Percentiles rank a stretch among this genome's conserved stretches.
These are phyloP conservation scores for Maconellicoccus hirsutus DNA, from an alignment of 1,140 invertebrate species.

Conservation along the genomic window DNA sequence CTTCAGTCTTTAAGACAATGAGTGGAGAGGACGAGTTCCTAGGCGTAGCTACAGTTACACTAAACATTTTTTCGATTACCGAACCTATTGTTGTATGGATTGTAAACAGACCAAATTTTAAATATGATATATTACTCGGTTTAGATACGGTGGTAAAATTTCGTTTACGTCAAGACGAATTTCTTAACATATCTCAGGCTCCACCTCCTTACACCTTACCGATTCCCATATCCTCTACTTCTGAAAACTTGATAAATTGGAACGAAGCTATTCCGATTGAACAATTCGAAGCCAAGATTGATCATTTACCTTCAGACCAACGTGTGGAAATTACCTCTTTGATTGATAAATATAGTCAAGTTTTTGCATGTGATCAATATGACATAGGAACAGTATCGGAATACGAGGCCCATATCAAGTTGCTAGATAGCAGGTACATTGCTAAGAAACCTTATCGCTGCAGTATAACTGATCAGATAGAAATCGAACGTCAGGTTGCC, in stretches of 20 bases:
- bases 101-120: no score
- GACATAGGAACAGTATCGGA: conserved; percentile 29
- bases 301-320: no score
- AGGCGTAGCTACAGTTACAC: no score
- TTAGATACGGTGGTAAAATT: no score
- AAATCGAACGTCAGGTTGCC: conserved; percentile 33
- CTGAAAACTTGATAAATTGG: not conserved
- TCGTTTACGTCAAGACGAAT: not conserved
- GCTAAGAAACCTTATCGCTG: conserved; percentile 33
- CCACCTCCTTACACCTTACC: no score
- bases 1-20: no score
- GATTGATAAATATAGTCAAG: conserved; percentile 30
- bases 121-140: no score
- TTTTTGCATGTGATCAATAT: conserved; percentile 32
- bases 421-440: conserved; percentile 32
- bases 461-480: conserved; percentile 33
- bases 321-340: not conserved
- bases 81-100: no score
- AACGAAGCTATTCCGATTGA: not conserved
- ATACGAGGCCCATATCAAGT: conserved; percentile 33
- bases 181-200: not conserved
- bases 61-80: no score
- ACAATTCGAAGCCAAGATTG: not conserved
- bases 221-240: not conserved
- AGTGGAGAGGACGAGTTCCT: no score